A percentile compares a stretch with the other conserved stretches of the same genome.
Conservation (phyloP, 1,140 invertebrate species). For the Rhopalosiphum maidis region DNA sequence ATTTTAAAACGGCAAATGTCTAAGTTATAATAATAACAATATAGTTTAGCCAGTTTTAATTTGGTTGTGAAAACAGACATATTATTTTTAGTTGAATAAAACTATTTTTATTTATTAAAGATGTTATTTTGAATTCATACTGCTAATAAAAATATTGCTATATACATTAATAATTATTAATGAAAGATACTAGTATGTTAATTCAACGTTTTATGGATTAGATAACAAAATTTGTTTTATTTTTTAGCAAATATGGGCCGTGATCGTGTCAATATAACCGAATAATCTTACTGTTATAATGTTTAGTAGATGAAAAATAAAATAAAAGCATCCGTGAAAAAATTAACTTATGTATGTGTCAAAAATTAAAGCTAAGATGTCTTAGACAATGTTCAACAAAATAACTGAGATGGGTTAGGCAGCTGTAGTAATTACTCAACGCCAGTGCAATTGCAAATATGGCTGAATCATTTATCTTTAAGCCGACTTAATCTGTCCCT, state of each 20-base stretch:
- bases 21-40: neutral
- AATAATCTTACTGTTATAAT: neutral
- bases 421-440: conserved; percentile 2
- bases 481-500: neutral
- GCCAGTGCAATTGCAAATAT: neutral
- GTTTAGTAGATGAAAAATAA: neutral
- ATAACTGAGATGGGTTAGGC: neutral
- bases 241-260: neutral
- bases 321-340: neutral
- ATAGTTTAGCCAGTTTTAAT: neutral
- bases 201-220: neutral
- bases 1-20: neutral
- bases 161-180: neutral
- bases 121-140: neutral
- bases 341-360: neutral
- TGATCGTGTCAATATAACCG: neutral
- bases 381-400: neutral
- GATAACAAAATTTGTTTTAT: neutral
- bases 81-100: neutral
- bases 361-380: neutral
- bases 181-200: neutral
- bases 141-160: neutral
- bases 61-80: too few relatives aligned
- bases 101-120: neutral
- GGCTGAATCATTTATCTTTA: neutral